Percentiles rank a stretch among this genome's conserved stretches.
These are phyloP conservation scores for Metallyticus violacea DNA, from an alignment of 2,888 invertebrate species.

Conservation along the genomic window DNA sequence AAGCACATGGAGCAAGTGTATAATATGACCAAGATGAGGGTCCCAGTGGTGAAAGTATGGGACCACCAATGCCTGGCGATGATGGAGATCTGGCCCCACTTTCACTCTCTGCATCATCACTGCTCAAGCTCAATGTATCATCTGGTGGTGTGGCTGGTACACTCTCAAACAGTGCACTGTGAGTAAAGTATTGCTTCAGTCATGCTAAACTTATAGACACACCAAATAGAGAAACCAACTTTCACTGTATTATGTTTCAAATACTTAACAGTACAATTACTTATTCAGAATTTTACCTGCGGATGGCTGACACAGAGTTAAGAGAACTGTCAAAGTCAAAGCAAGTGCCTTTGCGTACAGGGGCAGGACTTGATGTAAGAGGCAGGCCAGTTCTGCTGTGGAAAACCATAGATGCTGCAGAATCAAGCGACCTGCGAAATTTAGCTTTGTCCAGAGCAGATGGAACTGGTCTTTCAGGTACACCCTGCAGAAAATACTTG, in stretches of 20 bases:
- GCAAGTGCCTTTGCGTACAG: slow-evolving; percentile 69
- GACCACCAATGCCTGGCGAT: slow-evolving; percentile 45
- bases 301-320: slow-evolving; percentile 74
- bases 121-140: slow-evolving; percentile 29
- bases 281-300: slow-evolving; percentile 61
- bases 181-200: slow-evolving; percentile 36
- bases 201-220: neutral
- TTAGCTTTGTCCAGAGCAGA: slow-evolving; percentile 68
- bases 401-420: slow-evolving; percentile 80
- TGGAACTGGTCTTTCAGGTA: slow-evolving; percentile 51
- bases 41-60: slow-evolving; percentile 19
- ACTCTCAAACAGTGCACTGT: slow-evolving; percentile 63
- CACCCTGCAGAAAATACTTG: neutral
- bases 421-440: slow-evolving; percentile 71
- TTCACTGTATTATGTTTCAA: neutral
- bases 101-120: slow-evolving; percentile 42
- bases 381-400: slow-evolving; percentile 78
- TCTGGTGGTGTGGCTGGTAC: slow-evolving; percentile 22
- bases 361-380: slow-evolving; percentile 83
- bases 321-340: slow-evolving; percentile 83
- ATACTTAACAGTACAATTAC: neutral
- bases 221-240: neutral
- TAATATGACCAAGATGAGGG: neutral
- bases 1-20: slow-evolving; percentile 16
- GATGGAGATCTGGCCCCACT: slow-evolving; percentile 48